phyloP scores from a whole-genome alignment of 2,888 invertebrate species.

The Agrypnus murinus region DNA sequence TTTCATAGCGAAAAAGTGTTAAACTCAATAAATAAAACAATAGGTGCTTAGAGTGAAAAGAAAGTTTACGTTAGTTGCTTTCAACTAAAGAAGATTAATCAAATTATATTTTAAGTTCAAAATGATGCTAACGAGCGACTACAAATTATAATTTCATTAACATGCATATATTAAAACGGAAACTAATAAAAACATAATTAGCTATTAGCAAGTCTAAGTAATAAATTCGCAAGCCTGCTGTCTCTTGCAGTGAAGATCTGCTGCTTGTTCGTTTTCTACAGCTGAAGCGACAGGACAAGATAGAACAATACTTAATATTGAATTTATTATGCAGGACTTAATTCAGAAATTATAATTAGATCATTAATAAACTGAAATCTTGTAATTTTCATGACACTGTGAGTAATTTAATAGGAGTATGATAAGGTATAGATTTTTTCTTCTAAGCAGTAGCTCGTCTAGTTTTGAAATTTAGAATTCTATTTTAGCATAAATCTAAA shows the following conservation, averaged over 20 bases:
- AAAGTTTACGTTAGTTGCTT: not conserved
- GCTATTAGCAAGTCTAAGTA: conserved; percentile 53
- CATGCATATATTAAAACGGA: conserved; percentile 25
- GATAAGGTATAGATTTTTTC: too few species aligned
- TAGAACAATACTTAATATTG: not conserved
- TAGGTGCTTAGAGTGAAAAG: not conserved
- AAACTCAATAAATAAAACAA: not conserved
- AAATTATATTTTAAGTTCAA: conserved; percentile 3
- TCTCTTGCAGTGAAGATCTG: conserved; percentile 41
- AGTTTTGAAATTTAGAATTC: too few species aligned
- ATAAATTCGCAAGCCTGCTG: conserved; percentile 49
- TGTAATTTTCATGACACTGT: too few species aligned
- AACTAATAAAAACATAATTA: conserved; percentile 53
- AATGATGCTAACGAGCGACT: conserved; percentile 16
- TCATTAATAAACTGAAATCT: too few species aligned
- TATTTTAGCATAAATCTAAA: too few species aligned
- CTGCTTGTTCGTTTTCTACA: conserved; percentile 16
- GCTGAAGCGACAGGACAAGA: not conserved
- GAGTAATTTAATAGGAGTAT: too few species aligned
- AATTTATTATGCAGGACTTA: not conserved
- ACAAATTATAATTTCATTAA: conserved; percentile 25
- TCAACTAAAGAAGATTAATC: not conserved
- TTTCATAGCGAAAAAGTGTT: too few species aligned
- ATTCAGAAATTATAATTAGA: too few species aligned
- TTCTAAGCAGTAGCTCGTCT: too few species aligned